phyloP scores from a whole-genome alignment of 2,113 vertebrate genomes.

The Panurus biarmicus region DNA sequence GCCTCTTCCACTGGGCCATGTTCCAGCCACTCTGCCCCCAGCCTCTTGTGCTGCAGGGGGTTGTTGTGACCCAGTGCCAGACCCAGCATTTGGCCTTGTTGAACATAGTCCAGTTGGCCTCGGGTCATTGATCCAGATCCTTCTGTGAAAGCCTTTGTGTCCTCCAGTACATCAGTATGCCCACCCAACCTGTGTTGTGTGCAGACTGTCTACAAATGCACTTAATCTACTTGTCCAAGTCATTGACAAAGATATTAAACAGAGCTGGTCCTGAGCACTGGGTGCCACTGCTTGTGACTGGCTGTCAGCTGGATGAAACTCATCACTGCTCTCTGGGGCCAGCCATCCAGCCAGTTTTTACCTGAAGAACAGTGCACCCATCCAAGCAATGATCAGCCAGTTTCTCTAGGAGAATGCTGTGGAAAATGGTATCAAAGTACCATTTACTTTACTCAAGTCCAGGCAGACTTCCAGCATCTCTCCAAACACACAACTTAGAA shows the following conservation, averaged over 20 bases:
- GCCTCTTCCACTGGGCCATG: accelerated
- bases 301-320: neutral
- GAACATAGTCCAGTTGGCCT: neutral
- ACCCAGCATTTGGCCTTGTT: neutral
- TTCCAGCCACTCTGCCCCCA: neutral
- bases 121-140: neutral
- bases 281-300: neutral
- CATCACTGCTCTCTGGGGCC: neutral
- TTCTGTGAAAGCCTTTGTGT: neutral
- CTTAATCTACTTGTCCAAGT: neutral
- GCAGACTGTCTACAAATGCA: neutral
- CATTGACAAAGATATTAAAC: neutral
- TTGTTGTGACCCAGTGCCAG: neutral
- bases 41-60: neutral
- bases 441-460: neutral
- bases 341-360: neutral
- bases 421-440: neutral
- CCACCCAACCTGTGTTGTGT: neutral
- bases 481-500: accelerated
- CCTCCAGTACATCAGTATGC: neutral
- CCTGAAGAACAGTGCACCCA: neutral
- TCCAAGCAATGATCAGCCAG: neutral
- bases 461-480: neutral
- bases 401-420: neutral
- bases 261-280: neutral